Evolutionary conservation across 1,140 invertebrate genomes (phyloP).

Genomic region (Drosophila ficusphila): DNA sequence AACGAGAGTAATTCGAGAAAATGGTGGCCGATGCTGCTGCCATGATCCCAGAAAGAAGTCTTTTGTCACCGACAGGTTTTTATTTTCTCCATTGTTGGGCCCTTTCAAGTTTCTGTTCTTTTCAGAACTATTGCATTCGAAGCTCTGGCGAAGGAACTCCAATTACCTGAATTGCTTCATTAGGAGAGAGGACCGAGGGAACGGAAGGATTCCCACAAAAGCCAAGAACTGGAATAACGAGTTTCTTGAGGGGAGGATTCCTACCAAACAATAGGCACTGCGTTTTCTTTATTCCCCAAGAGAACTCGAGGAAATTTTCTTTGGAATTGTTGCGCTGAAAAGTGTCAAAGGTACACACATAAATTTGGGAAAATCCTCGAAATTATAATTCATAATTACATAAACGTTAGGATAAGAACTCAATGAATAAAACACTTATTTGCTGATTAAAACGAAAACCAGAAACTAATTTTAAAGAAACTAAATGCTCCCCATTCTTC

Average conservation of each 20-base stretch:
- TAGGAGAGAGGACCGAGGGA: slow-evolving; percentile 13
- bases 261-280: slow-evolving; percentile 15
- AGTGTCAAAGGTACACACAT: not conserved
- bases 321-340: not conserved
- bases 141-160: slow-evolving; percentile 7
- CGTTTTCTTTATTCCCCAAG: not conserved
- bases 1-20: slow-evolving; percentile 34
- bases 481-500: not conserved
- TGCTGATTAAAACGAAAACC: not conserved
- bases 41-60: slow-evolving; percentile 17
- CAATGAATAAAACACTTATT: not conserved
- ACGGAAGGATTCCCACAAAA: slow-evolving; percentile 41
- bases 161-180: slow-evolving; percentile 69
- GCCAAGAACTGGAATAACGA: slow-evolving; percentile 40
- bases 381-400: not conserved
- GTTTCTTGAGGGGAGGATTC: slow-evolving; percentile 25
- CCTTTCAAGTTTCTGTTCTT: slow-evolving; percentile 18
- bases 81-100: slow-evolving; percentile 19
- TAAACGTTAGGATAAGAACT: not conserved
- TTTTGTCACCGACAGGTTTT: slow-evolving; percentile 52
- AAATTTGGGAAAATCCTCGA: not conserved
- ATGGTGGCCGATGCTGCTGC: slow-evolving; percentile 46
- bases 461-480: too few species aligned
- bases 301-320: not conserved
- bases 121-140: slow-evolving; percentile 15